Evolutionary conservation across 2,888 invertebrate species (phyloP), one percentile per base, ranked within the genome.

Genomic region (Drosophila setosimentum): DNA sequence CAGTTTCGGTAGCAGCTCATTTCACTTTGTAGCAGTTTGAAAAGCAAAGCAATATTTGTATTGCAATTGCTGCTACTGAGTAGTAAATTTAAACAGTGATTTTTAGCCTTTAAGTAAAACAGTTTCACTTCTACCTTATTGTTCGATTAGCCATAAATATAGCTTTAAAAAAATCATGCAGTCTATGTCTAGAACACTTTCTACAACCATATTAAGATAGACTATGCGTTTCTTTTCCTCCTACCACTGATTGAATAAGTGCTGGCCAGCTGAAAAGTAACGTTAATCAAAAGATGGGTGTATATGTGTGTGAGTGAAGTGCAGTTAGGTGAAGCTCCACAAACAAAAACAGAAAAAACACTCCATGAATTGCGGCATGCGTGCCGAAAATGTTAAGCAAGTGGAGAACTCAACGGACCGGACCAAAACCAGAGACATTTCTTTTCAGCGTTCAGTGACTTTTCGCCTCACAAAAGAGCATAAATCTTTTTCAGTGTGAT

Each of bases 181-280:
- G n/a, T 16, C 33, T 40, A 60, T 49, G 65, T 53, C 58, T 67
- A 89, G 86, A 87, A 87, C 73, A 87, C 86, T 87, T 87, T 87
- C 86, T 87, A 89, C 37, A 70, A 30, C 85, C 86, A 71, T 68
- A 68, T 71, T 27, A 21, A 57, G 70, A 3, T 30, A 16, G 7
- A 30, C 3, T 18, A 29, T 27, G 24, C 59, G 32, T 70, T 59
- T 55, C 50, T 65, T 61, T 55, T 42, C 63, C 54, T 65, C 29
- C 55, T 29, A 7, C 10, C 33, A 57, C 37, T 48, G 29, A 29
- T 58, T 61, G 32, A 42, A 35, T 54, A 48, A 49, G 2, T 54
- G 50, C 29, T 30, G 32, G n/a, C 18, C 62, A 55, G 61, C 50
- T 67, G 40, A 50, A 59, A 74, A 75, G 61, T 74, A 84, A 59